phyloP scores from a whole-genome alignment of 2,113 vertebrate species.

The Cacatua alba region DNA sequence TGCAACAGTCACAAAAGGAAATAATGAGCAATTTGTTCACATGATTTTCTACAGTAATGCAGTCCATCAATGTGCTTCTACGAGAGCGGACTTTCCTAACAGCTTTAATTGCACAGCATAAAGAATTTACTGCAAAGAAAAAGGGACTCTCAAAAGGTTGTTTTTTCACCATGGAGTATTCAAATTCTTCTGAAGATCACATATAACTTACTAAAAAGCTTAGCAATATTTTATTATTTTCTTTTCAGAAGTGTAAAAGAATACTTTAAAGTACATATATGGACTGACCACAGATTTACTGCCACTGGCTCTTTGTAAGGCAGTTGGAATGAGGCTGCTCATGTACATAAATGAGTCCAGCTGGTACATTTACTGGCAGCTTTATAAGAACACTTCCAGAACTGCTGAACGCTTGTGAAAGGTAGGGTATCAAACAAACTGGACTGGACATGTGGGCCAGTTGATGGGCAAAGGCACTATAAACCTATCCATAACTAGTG shows the following conservation, averaged over 20 bases:
- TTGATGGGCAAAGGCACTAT: conserved; percentile 75
- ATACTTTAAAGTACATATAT: conserved; percentile 80
- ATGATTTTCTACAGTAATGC: conserved; percentile 43
- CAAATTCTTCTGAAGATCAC: conserved; percentile 57
- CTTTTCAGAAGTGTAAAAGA: conserved; percentile 79
- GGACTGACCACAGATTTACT: conserved; percentile 82
- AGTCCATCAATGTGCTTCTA: conserved; percentile 23
- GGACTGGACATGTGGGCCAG: conserved; percentile 79
- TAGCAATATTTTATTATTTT: conserved; percentile 75
- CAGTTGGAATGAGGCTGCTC: conserved; percentile 70
- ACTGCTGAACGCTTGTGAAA: conserved; percentile 74
- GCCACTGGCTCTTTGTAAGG: conserved; percentile 75
- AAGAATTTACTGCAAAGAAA: conserved; percentile 62
- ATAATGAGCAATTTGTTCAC: conserved; percentile 58
- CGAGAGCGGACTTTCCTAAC: conserved; percentile 25
- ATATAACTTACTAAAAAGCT: conserved; percentile 63
- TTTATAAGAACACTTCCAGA: conserved; percentile 84
- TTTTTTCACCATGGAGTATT: conserved; percentile 33
- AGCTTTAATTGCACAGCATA: conserved; percentile 48
- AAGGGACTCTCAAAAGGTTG: conserved; percentile 36
- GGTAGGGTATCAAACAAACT: conserved; percentile 80
- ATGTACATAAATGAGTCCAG: conserved; percentile 82
- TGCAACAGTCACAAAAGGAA: conserved; percentile 53
- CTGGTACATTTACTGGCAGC: conserved; percentile 81
- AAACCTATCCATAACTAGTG: conserved; percentile 80